These are phyloP conservation scores for Priapulus caudatus DNA, from an alignment of 2,888 invertebrate genomes.

Conservation along the genomic window DNA sequence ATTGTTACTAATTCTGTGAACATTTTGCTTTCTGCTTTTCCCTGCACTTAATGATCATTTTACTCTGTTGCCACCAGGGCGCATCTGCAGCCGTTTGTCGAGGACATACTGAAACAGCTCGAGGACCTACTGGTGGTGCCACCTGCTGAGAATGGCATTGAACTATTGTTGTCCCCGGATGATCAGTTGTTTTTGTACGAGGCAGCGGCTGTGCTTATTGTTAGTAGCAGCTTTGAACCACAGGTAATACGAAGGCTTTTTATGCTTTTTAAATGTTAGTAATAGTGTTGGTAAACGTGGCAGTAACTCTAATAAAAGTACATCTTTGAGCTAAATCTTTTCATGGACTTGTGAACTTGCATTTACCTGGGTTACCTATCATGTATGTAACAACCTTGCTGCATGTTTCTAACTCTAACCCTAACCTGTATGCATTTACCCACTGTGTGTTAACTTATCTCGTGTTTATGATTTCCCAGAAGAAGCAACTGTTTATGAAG, in stretches of 20 bases:
- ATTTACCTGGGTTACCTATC: no score
- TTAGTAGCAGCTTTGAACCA: slow-evolving; percentile 41
- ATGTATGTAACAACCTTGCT: no score
- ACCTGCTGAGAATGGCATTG: slow-evolving; percentile 34
- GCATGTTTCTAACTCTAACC: no score
- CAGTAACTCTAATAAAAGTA: no score
- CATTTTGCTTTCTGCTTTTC: slow-evolving; percentile 7
- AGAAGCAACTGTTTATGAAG: slow-evolving; percentile 40
- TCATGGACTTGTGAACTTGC: no score
- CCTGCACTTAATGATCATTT: slow-evolving; percentile 4
- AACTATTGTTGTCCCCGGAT: slow-evolving; percentile 39
- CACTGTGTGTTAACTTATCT: slow-evolving; percentile 8
- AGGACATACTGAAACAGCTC: slow-evolving; percentile 42
- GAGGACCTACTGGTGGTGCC: slow-evolving; percentile 43
- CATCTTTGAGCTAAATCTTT: no score
- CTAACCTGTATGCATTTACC: no score
- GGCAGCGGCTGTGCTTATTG: slow-evolving; percentile 45
- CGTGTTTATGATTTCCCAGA: slow-evolving; percentile 28
- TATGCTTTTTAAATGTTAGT: no score
- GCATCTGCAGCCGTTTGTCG: slow-evolving; percentile 40
- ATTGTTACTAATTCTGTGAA: slow-evolving; percentile 12
- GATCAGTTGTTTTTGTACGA: slow-evolving; percentile 49
- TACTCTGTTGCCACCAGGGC: slow-evolving; percentile 26
- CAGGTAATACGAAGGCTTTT: no score
- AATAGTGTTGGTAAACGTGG: no score